A percentile compares a stretch with the other conserved stretches of the same genome.
Conservation (phyloP, 2,888 invertebrate genomes). For the Apodemia duryi region DNA sequence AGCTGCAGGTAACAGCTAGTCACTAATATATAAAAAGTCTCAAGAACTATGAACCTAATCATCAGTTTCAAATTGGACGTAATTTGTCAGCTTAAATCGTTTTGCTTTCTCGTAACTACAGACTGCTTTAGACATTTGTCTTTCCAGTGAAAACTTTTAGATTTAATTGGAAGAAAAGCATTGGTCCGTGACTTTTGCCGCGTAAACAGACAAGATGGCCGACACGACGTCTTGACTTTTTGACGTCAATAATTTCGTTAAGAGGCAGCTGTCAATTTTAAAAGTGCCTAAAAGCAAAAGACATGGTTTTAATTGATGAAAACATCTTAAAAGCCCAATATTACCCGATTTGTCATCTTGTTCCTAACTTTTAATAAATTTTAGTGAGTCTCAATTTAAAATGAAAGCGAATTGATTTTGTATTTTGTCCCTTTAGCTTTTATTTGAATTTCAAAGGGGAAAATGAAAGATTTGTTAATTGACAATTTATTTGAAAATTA, state of each 20-base stretch:
- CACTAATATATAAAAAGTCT: not conserved
- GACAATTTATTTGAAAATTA: not conserved
- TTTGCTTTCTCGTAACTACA: slow-evolving; percentile 30
- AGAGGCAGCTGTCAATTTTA: slow-evolving; percentile 44
- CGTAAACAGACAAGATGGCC: slow-evolving; percentile 52
- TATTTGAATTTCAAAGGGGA: slow-evolving; percentile 22
- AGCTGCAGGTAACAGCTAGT: no score
- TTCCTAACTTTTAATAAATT: slow-evolving; percentile 32
- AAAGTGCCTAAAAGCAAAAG: slow-evolving; percentile 46
- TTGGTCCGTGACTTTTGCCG: slow-evolving; percentile 27
- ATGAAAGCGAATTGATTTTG: slow-evolving; percentile 38
- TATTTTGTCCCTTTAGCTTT: slow-evolving; percentile 18
- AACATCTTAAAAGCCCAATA: slow-evolving; percentile 56
- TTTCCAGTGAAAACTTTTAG: not conserved
- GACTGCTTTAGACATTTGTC: not conserved
- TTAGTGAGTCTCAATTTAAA: slow-evolving; percentile 28
- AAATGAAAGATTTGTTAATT: slow-evolving; percentile 15
- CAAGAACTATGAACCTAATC: no score
- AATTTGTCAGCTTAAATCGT: slow-evolving; percentile 20
- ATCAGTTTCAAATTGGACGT: no score
- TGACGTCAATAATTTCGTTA: slow-evolving; percentile 45
- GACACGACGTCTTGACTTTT: slow-evolving; percentile 19
- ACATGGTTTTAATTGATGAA: slow-evolving; percentile 50
- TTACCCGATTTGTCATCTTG: slow-evolving; percentile 52
- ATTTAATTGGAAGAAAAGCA: slow-evolving; percentile 20